Conservation (phyloP, 2,888 invertebrate species). For the Caenorhabditis sulstoni region DNA sequence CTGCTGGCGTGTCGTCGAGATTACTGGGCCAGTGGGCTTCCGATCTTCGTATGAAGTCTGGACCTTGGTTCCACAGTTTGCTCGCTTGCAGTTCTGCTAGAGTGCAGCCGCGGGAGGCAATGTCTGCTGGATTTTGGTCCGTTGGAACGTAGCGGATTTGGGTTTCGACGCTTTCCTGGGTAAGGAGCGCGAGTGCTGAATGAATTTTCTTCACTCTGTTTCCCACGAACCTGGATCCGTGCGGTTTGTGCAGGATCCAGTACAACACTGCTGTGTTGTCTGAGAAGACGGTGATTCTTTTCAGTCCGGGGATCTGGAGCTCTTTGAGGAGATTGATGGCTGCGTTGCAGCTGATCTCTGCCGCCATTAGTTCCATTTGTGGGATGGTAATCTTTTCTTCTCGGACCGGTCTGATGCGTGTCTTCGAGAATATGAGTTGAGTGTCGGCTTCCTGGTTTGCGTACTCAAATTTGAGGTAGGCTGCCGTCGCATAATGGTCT, state of each 20-base stretch:
- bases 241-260: slow-evolving; percentile 2
- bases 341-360: neutral
- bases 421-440: neutral
- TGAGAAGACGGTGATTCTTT: neutral
- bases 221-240: neutral
- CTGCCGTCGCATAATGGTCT: neutral
- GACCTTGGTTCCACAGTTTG: neutral
- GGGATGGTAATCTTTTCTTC: slow-evolving; percentile 10
- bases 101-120: slow-evolving; percentile 5
- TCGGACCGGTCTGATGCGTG: slow-evolving; percentile 9
- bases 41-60: neutral
- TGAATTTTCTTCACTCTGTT: neutral
- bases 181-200: neutral
- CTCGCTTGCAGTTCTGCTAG: neutral
- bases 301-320: neutral
- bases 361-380: slow-evolving; percentile 7
- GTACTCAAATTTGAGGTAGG: neutral
- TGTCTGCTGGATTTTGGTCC: slow-evolving; percentile 77
- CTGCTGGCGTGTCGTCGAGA: no score
- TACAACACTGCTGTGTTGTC: neutral
- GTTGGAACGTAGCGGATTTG: slow-evolving; percentile 1
- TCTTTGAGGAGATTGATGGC: neutral
- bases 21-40: neutral
- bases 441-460: no score
- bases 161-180: neutral